Evolutionary conservation across 1,140 invertebrate species (phyloP).

Genomic region (Magallana angulata): DNA sequence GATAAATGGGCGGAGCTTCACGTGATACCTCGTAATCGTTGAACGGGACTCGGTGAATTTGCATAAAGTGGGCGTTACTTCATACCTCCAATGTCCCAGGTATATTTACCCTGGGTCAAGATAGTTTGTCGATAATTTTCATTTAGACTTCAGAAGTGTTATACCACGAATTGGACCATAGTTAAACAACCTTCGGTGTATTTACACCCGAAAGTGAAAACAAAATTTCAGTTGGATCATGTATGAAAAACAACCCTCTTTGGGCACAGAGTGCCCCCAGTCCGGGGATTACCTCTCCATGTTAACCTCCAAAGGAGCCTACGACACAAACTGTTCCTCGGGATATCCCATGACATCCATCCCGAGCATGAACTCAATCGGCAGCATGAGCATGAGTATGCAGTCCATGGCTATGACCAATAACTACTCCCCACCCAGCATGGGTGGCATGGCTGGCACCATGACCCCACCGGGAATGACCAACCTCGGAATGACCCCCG

Average conservation of each 20-base stretch:
- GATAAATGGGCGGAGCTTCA: conserved; percentile 50
- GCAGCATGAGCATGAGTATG: conserved; percentile 65
- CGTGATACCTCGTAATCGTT: background rate
- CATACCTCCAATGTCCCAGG: conserved; percentile 49
- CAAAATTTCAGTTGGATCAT: conserved; percentile 47
- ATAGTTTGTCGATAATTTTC: conserved; percentile 60
- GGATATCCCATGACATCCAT: conserved; percentile 73
- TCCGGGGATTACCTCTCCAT: conserved; percentile 67
- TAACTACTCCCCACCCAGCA: conserved; percentile 81
- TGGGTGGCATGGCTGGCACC: conserved; percentile 81
- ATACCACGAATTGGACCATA: conserved; percentile 43
- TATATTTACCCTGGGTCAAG: conserved; percentile 64
- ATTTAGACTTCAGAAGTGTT: conserved; percentile 54
- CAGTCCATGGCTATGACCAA: conserved; percentile 86
- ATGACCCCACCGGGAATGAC: conserved; percentile 75
- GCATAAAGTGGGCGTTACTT: conserved; percentile 55
- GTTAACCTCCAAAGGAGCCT: conserved; percentile 63
- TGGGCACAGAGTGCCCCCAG: conserved; percentile 63
- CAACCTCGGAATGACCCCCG: conserved; percentile 80
- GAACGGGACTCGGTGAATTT: conserved; percentile 45
- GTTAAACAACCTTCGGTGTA: conserved; percentile 10
- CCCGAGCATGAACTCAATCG: conserved; percentile 73
- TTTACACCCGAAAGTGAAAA: conserved; percentile 32
- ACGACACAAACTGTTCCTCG: conserved; percentile 66
- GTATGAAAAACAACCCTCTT: conserved; percentile 66